Evolutionary conservation across 2,113 vertebrate species (phyloP).

Genomic region (Motacilla tschutschensis): DNA sequence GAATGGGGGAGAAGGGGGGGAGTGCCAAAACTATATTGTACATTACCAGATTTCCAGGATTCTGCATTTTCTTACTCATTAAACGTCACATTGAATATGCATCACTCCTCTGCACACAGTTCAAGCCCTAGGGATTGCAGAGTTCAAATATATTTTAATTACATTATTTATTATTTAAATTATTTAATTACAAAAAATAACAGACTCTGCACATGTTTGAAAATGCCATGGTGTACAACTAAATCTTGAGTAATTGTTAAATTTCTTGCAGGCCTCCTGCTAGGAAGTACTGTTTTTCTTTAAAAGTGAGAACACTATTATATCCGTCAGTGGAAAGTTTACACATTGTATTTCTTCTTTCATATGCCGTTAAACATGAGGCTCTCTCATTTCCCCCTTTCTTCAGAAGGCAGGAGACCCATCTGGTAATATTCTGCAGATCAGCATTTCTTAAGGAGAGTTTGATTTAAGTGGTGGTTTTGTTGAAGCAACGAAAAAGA

Average conservation of each 20-base stretch:
- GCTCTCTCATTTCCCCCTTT: conserved; percentile 69
- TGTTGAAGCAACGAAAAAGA: conserved; percentile 53
- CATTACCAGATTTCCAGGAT: conserved; percentile 49
- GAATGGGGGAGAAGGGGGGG: neutral
- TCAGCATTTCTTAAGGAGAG: conserved; percentile 63
- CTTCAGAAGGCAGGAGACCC: conserved; percentile 56
- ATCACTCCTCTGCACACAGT: neutral
- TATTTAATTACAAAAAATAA: conserved; percentile 70
- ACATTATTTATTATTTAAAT: conserved; percentile 59
- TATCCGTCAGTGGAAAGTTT: conserved; percentile 65
- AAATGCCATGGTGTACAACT: conserved; percentile 35
- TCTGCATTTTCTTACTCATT: conserved; percentile 38
- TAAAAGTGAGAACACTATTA: conserved; percentile 72
- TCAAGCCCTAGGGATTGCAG: conserved; percentile 22
- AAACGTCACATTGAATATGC: conserved; percentile 51
- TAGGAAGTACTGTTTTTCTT: conserved; percentile 69
- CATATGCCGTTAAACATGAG: conserved; percentile 63
- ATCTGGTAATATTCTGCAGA: conserved; percentile 71
- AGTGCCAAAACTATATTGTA: neutral
- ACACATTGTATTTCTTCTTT: conserved; percentile 70
- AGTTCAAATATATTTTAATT: conserved; percentile 56
- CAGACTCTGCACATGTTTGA: conserved; percentile 40
- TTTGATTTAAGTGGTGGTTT: conserved; percentile 65
- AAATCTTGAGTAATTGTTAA: conserved; percentile 58
- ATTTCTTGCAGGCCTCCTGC: conserved; percentile 62